These are phyloP conservation scores for Lepetodrilus schrolli DNA, from an alignment of 2,888 invertebrate species.

Conservation along the genomic window DNA sequence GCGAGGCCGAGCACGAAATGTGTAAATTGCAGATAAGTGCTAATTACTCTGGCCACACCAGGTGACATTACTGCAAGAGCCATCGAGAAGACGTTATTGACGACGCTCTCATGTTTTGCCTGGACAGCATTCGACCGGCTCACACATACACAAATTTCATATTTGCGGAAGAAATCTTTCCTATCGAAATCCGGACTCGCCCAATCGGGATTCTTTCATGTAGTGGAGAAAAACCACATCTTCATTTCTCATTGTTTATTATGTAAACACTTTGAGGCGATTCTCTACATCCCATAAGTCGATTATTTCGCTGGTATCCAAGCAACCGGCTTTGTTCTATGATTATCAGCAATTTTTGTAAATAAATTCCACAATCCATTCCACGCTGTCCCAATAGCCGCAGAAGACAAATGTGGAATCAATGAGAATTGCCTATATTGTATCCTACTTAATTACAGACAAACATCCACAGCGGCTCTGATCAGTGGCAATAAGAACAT, in stretches of 20 bases:
- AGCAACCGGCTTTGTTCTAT: constrained; percentile 9
- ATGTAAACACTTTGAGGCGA: constrained; percentile 19
- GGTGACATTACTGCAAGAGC: not conserved
- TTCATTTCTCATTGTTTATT: constrained; percentile 7
- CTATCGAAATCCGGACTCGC: not conserved
- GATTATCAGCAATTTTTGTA: not conserved
- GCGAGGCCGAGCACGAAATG: too few species aligned
- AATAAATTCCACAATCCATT: constrained; percentile 1
- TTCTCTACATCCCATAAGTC: constrained; percentile 17
- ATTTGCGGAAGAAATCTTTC: constrained; percentile 3
- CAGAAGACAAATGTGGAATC: constrained; percentile 12
- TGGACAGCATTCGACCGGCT: not conserved
- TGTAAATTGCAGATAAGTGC: not conserved
- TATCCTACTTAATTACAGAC: not conserved
- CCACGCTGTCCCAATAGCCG: not conserved
- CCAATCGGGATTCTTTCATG: not conserved
- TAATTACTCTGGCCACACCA: not conserved
- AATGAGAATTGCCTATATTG: not conserved
- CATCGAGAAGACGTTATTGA: not conserved
- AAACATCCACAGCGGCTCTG: not conserved
- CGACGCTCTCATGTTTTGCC: not conserved
- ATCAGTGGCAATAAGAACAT: too few species aligned
- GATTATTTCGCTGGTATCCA: constrained; percentile 11
- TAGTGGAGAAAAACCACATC: not conserved
- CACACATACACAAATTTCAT: not conserved